Evolutionary conservation across 2,888 invertebrate species (phyloP), one percentile per base, ranked within the genome.

Genomic region (Drosophila macrospina): DNA sequence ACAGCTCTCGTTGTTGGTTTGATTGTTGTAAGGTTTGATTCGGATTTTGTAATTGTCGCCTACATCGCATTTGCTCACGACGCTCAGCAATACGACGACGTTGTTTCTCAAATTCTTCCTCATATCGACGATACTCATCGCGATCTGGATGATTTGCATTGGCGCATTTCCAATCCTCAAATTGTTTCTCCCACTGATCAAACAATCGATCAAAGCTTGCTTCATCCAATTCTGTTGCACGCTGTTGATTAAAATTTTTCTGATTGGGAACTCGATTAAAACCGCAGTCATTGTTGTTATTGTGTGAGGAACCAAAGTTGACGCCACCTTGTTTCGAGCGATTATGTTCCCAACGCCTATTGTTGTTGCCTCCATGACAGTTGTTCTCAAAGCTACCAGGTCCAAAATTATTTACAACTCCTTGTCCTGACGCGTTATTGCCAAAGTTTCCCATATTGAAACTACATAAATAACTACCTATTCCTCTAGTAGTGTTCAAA

Each of bases 81-180:
- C 97, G 93, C 80, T 97, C 96, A 56, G 97, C 92, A 36, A 97
- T 93, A 87, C 96, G 96, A 76, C 95, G 94, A 15, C 97, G 94
- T 93, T 96, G 97, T 36, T 95, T 94, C 89, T 97, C 96, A 95
- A 98, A 98, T 91, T 97, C 97, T 54, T 95, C 94, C 92, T 98
- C 97, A 92, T 98, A 98, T 86, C 96, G 95, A 80, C 94, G 94
- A 89, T 97, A 97, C 79, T 96, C 96, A 92, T 95, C 95, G 91
- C 96, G 96, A 91, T 98, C 97, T 0, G 98, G 98, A 93, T 98
- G 98, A 91, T 97, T 96, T 34, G 95, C 95, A 93, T 98, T 98
- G 88, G 97, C 96, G 71, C 95, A 94, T 90, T 96, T 97, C 98
- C 98, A 98, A 83, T 96, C 96, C 86, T 96, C 95, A 91, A 98